Base-by-base conservation (phyloP, 1,140 invertebrate species). In the Hylaeus volcanicus region DNA sequence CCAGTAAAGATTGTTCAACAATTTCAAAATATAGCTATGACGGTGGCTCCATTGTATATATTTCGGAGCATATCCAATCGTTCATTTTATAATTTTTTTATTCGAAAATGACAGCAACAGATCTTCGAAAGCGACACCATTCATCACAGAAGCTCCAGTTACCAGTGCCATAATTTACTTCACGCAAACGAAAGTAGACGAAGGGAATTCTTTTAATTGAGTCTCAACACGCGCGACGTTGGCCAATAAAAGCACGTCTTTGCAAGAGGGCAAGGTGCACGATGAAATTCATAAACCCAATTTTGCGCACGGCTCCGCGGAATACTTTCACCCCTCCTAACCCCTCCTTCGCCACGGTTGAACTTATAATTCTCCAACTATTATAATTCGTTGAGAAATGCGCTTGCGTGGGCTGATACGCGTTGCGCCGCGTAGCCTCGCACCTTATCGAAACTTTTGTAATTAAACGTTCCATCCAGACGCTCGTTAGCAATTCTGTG, bases 131-230 rank as follows among this genome's bases (percentile, higher is more conserved):
- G 26, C 26, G 26, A 26, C 26, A 26, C 26, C 26, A 26, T 26
- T 26, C 26, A 26, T 26, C 0, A 26, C 26, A 26, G 26, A 26
- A 26, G 26, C 26, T 26, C 26, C 26, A 26, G 26, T 26, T 26
- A 26, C 26, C 0, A 26, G 26, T 26, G 26, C 26, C 26, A 26
- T 26, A 26, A 26, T 26, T 26, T 26, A 26, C 26, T 64, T 74
- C 12, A 64, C 37, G 37, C 3, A 4, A 64, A 9, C 6, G 58
- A 74, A 74, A 14, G 15, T 41, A 1, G 37, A 64, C 45, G 60
- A 65, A 43, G 55, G 39, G 73, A 74, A 74, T 74, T 74, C 48
- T 65, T 53, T 12, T 53, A 41, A 74, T 65, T 43, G 37, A 26
- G 37, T 48, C 43, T 12, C 1, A 45, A 14, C 15, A 37, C 5